Evolutionary conservation across 1,140 invertebrate species (phyloP).

Genomic region (Drosophila mayri): DNA sequence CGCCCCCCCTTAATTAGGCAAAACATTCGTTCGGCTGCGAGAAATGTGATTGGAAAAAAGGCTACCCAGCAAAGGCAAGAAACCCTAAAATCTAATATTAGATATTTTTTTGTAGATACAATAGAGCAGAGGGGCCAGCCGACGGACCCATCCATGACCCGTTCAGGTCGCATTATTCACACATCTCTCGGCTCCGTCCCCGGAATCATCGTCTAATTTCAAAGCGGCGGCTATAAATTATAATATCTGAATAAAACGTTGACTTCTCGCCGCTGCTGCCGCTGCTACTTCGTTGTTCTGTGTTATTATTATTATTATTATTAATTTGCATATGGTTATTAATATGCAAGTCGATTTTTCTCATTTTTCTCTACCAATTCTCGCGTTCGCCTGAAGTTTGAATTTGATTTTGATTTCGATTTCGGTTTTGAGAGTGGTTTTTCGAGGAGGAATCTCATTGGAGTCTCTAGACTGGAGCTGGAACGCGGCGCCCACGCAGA

Average conservation of each 20-base stretch:
- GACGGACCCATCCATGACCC: constrained; percentile 46
- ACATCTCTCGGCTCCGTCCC: constrained; percentile 39
- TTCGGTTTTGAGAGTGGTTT: constrained; percentile 8
- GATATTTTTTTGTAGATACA: constrained; percentile 22
- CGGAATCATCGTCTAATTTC: constrained; percentile 67
- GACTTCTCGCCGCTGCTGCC: constrained; percentile 38
- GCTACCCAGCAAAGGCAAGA: constrained; percentile 24
- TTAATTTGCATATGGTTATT: constrained; percentile 73
- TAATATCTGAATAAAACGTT: constrained; percentile 67
- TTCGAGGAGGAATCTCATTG: constrained; percentile 7
- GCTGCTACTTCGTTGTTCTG: constrained; percentile 37
- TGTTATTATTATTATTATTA: constrained; percentile 70
- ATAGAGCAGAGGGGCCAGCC: constrained; percentile 31
- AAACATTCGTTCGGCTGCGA: constrained; percentile 44
- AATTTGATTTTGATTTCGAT: constrained; percentile 7
- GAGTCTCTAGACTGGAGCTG: background rate
- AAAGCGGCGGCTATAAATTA: constrained; percentile 80
- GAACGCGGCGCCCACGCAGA: constrained; percentile 36
- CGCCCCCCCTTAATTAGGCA: constrained; percentile 76
- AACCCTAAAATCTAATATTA: constrained; percentile 38
- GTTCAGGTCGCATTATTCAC: constrained; percentile 77
- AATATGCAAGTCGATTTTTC: constrained; percentile 71
- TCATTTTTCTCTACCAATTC: constrained; percentile 37
- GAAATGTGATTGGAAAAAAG: constrained; percentile 14
- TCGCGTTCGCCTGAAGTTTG: constrained; percentile 7